Conservation (phyloP, 2,888 invertebrate species). For the Asteroscopus sphinx region DNA sequence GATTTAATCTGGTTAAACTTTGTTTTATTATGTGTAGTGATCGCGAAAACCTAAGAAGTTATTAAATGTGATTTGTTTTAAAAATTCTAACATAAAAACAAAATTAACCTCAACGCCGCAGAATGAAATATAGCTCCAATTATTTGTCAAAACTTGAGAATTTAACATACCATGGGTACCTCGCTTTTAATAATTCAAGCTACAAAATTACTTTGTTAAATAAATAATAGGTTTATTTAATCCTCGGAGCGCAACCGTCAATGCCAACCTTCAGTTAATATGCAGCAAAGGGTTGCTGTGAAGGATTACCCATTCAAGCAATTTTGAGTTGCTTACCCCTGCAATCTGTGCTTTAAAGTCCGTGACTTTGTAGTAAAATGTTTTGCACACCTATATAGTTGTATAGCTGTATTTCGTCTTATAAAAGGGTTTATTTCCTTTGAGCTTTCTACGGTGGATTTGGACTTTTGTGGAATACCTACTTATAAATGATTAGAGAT, state of each 20-base stretch:
- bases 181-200: slow-evolving; percentile 32
- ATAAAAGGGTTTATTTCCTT: slow-evolving; percentile 16
- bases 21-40: no score
- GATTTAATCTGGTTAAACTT: no score
- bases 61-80: background rate
- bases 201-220: slow-evolving; percentile 47
- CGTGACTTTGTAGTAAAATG: slow-evolving; percentile 45
- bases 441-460: background rate
- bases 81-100: background rate
- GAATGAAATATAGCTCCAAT: slow-evolving; percentile 28
- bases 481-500: no score
- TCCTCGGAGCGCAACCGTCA: slow-evolving; percentile 40
- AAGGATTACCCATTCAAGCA: slow-evolving; percentile 50
- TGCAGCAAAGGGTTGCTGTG: slow-evolving; percentile 48
- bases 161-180: slow-evolving; percentile 31
- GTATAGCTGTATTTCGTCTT: slow-evolving; percentile 1
- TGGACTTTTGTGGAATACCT: no score
- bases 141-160: slow-evolving; percentile 39
- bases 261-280: slow-evolving; percentile 48
- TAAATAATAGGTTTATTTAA: slow-evolving; percentile 51
- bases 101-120: slow-evolving; percentile 11
- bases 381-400: background rate
- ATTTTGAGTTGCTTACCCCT: slow-evolving; percentile 56
- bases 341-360: slow-evolving; percentile 46
- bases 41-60: no score